Conservation (phyloP, 2,888 invertebrate genomes). For the Epiblema foenella region DNA sequence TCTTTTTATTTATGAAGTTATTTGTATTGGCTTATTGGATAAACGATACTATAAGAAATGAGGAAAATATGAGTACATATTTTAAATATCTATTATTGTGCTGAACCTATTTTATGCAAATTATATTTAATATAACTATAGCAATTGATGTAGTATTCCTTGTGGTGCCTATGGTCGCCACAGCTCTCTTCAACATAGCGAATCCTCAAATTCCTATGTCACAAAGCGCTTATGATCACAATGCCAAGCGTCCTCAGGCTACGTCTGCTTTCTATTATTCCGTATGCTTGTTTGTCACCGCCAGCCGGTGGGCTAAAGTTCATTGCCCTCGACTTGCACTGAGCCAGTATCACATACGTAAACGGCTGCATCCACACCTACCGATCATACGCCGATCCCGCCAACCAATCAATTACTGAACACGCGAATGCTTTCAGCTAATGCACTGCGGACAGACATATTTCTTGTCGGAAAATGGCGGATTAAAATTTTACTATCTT, state of each 20-base stretch:
- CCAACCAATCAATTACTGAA: constrained; percentile 68
- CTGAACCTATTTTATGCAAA: too few species aligned
- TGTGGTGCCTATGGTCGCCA: too few species aligned
- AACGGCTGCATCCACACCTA: constrained; percentile 32
- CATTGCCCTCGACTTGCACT: constrained; percentile 1
- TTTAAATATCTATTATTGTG: too few species aligned
- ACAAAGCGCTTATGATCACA: too few species aligned
- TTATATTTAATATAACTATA: too few species aligned
- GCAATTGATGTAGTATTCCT: too few species aligned
- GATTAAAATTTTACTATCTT: constrained; percentile 38
- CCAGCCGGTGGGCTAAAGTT: not conserved
- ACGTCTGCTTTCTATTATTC: too few species aligned
- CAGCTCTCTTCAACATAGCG: too few species aligned
- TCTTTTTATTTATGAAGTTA: not conserved
- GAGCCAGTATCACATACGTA: not conserved
- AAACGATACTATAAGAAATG: too few species aligned
- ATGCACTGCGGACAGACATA: constrained; percentile 54
- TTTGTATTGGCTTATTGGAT: not conserved
- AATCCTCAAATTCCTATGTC: too few species aligned
- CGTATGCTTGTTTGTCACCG: not conserved
- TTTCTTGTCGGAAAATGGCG: constrained; percentile 45
- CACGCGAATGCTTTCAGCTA: constrained; percentile 72
- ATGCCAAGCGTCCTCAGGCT: too few species aligned
- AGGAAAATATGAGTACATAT: too few species aligned
- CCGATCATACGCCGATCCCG: constrained; percentile 53